phyloP scores from a whole-genome alignment of 2,888 invertebrate genomes.

The Tetragnatha montana region DNA sequence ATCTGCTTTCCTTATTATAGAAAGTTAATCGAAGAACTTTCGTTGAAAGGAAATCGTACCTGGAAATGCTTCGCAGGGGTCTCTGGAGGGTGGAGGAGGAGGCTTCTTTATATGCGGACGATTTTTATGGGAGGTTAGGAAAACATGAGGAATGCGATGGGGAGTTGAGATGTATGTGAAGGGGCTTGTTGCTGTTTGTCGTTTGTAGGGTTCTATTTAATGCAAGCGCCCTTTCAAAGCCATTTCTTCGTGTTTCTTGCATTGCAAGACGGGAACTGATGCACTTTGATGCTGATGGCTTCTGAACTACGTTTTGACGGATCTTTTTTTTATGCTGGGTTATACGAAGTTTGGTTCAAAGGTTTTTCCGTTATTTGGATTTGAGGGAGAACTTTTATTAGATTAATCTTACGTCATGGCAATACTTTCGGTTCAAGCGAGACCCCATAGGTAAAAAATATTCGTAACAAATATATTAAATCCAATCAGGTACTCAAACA shows the following conservation, averaged over 20 bases:
- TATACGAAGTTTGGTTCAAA: no score
- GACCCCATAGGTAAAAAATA: no score
- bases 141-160: not conserved
- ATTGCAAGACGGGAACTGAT: no score
- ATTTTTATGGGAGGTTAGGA: not conserved
- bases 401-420: no score
- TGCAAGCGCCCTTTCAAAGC: not conserved
- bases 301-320: no score
- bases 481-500: no score
- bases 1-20: slow-evolving; percentile 36
- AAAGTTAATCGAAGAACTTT: slow-evolving; percentile 54
- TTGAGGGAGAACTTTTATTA: no score
- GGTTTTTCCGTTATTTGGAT: no score
- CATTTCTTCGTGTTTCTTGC: not conserved
- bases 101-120: not conserved
- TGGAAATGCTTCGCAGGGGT: slow-evolving; percentile 12
- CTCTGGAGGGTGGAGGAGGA: slow-evolving; percentile 3
- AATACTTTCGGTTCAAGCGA: no score
- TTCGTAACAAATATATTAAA: no score
- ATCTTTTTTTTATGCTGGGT: no score
- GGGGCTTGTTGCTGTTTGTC: not conserved
- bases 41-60: slow-evolving; percentile 17
- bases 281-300: no score
- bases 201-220: not conserved
- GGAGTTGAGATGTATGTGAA: not conserved